Evolutionary conservation across 2,888 invertebrate genomes (phyloP).

Genomic region (Chloroclysta siterata): DNA sequence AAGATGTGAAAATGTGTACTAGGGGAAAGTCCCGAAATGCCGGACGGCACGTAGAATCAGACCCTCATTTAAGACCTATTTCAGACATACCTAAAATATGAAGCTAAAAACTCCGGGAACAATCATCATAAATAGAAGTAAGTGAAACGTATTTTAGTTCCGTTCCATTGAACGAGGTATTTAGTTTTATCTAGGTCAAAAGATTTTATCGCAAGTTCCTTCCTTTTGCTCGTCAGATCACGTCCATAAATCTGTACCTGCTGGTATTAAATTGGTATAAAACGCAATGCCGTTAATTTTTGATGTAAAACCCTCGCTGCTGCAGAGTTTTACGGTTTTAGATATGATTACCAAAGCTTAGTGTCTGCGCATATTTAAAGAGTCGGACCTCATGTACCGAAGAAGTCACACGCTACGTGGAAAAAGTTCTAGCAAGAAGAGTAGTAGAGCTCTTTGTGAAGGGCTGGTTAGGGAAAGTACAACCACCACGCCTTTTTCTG

Average conservation of each 20-base stretch:
- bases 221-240: slow-evolving; percentile 32
- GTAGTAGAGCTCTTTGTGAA: too few relatives aligned
- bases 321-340: slow-evolving; percentile 22
- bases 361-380: background rate
- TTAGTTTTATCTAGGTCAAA: slow-evolving; percentile 36
- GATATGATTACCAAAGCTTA: slow-evolving; percentile 5
- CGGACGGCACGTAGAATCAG: too few relatives aligned
- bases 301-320: slow-evolving; percentile 23
- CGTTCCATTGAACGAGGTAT: slow-evolving; percentile 21
- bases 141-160: slow-evolving; percentile 25
- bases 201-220: slow-evolving; percentile 39
- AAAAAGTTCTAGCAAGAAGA: too few relatives aligned
- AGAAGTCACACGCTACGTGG: too few relatives aligned
- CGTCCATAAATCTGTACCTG: slow-evolving; percentile 33
- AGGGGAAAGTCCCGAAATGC: too few relatives aligned
- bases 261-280: slow-evolving; percentile 35
- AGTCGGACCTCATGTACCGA: too few relatives aligned
- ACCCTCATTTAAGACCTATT: too few relatives aligned
- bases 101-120: slow-evolving; percentile 8
- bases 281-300: slow-evolving; percentile 32
- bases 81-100: background rate
- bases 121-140: slow-evolving; percentile 15
- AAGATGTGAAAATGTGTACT: too few relatives aligned
- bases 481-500: too few relatives aligned
- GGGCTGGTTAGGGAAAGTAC: too few relatives aligned